These are phyloP conservation scores for Cephus rjabovi DNA, from an alignment of 2,888 invertebrate genomes.

Conservation along the genomic window DNA sequence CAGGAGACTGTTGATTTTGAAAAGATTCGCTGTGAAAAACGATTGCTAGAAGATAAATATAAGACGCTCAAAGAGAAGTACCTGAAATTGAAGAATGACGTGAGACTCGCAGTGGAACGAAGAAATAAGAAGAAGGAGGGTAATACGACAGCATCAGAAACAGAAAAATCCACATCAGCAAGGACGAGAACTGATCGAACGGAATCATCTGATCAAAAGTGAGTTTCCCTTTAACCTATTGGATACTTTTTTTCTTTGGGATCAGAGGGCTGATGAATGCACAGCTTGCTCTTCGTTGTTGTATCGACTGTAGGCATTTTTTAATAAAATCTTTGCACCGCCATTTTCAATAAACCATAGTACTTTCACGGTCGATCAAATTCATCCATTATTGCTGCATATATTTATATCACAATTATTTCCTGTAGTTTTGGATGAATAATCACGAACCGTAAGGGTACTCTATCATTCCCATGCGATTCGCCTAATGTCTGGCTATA, in stretches of 20 bases:
- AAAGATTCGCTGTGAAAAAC: conserved; percentile 77
- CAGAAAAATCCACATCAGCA: conserved; percentile 79
- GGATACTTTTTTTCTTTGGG: conserved; percentile 6
- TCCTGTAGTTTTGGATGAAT: background rate
- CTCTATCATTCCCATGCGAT: conserved; percentile 63
- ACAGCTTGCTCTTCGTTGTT: background rate
- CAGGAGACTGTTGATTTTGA: conserved; percentile 69
- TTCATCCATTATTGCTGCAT: background rate
- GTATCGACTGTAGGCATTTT: background rate
- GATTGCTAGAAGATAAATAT: conserved; percentile 83
- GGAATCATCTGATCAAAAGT: conserved; percentile 65
- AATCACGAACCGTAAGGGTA: conserved; percentile 53
- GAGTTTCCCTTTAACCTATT: conserved; percentile 40
- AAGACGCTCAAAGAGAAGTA: conserved; percentile 86
- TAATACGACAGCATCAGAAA: conserved; percentile 80
- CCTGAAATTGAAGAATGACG: conserved; percentile 81
- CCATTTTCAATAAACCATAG: conserved; percentile 38
- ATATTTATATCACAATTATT: background rate
- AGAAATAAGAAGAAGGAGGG: conserved; percentile 72
- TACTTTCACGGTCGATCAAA: conserved; percentile 42
- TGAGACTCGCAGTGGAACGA: conserved; percentile 81
- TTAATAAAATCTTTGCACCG: conserved; percentile 41
- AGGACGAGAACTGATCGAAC: conserved; percentile 72
- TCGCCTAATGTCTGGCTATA: conserved; percentile 66
- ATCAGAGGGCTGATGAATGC: background rate